Percentiles rank a stretch among this genome's conserved stretches.
Conservation (phyloP, 2,113 vertebrate genomes). For the Ammodytes dubius region DNA sequence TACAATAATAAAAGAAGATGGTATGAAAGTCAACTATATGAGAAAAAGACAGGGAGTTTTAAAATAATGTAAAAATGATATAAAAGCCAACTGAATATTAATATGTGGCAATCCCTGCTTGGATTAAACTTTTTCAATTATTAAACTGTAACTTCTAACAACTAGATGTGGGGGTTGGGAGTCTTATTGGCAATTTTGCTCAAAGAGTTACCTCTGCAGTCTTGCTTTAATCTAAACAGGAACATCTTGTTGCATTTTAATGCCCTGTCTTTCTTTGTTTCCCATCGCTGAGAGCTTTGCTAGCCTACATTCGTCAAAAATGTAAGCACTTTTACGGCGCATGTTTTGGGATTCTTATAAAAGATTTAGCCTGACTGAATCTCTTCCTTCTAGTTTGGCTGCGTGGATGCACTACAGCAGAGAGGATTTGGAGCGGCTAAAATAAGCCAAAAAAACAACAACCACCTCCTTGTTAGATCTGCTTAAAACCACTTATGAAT, state of each 20-base stretch:
- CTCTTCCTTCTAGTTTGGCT: conserved; percentile 55
- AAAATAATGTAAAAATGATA: background rate
- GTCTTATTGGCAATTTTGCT: conserved; percentile 1
- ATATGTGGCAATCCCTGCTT: background rate
- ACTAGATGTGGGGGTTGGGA: background rate
- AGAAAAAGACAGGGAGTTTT: background rate
- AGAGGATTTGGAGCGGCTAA: conserved; percentile 69
- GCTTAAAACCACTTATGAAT: conserved; percentile 72
- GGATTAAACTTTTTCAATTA: conserved; percentile 4
- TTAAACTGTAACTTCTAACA: conserved; percentile 25
- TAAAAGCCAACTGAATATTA: background rate
- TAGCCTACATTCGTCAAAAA: conserved; percentile 47
- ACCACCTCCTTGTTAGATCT: conserved; percentile 60
- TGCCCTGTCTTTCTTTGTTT: conserved; percentile 39
- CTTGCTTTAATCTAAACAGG: conserved; percentile 34
- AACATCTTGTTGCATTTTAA: conserved; percentile 54
- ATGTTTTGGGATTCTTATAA: conserved; percentile 64
- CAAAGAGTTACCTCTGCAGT: conserved; percentile 15
- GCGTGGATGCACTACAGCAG: conserved; percentile 32
- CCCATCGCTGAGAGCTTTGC: conserved; percentile 30
- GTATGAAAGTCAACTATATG: background rate
- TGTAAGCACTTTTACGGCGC: conserved; percentile 49
- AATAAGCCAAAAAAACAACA: conserved; percentile 74
- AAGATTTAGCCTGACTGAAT: conserved; percentile 61
- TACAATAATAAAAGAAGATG: background rate